Conservation (phyloP, 2,888 invertebrate species). For the Acronicta aceris region DNA sequence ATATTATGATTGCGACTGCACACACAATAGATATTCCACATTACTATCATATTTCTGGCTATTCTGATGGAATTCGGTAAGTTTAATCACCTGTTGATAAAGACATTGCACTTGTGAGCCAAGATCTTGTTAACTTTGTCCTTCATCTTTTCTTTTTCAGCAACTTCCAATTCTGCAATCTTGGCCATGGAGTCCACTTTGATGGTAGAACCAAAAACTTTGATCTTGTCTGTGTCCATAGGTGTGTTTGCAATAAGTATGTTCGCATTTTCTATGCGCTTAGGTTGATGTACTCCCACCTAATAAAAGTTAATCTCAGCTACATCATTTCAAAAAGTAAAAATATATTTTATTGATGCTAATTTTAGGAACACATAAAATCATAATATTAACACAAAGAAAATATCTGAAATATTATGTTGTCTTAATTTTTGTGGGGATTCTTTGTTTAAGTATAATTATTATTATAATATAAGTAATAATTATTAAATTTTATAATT, state of each 20-base stretch:
- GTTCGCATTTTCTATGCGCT: slow-evolving; percentile 97
- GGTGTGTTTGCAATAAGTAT: slow-evolving; percentile 99
- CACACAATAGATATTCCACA: no score
- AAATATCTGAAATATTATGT: no score
- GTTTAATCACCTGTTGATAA: slow-evolving; percentile 94
- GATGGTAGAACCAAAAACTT: slow-evolving; percentile 98
- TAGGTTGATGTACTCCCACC: slow-evolving; percentile 99
- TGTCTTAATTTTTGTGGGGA: no score
- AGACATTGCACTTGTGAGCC: slow-evolving; percentile 98
- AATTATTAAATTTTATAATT: no score
- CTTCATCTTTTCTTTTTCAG: slow-evolving; percentile 99
- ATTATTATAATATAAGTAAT: no score
- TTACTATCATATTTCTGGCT: no score
- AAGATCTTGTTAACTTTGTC: slow-evolving; percentile 99
- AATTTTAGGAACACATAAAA: no score
- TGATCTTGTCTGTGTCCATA: slow-evolving; percentile 99
- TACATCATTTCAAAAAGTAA: no score
- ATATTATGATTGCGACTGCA: no score
- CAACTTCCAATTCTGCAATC: slow-evolving; percentile 98
- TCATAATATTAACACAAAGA: no score
- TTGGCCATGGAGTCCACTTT: slow-evolving; percentile 97
- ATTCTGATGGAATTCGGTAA: neutral
- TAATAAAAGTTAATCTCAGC: slow-evolving; percentile 47
- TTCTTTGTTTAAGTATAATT: no score
- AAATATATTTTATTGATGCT: no score